A percentile compares a stretch with the other conserved stretches of the same genome.
Conservation (phyloP, 2,797 vertebrate species). For the Otus scops region DNA sequence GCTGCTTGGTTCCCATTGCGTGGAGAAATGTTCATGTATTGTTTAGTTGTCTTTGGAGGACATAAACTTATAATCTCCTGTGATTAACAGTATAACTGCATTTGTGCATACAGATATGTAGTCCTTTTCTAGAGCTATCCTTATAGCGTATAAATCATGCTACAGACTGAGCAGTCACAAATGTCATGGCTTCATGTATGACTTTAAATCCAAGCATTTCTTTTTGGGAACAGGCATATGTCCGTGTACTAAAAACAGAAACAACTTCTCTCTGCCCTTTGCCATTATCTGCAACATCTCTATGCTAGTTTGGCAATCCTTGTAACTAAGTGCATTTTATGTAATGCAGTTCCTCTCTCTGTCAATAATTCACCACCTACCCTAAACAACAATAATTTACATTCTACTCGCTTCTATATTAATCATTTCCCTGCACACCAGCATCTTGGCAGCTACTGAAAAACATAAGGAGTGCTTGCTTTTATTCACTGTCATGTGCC, state of each 20-base stretch:
- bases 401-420: constrained; percentile 66
- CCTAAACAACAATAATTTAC: constrained; percentile 61
- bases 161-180: constrained; percentile 47
- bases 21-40: not conserved
- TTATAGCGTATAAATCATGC: not conserved
- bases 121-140: not conserved
- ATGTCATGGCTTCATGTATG: constrained; percentile 32
- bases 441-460: constrained; percentile 72
- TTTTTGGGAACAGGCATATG: constrained; percentile 59
- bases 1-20: not conserved
- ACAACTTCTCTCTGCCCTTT: constrained; percentile 34
- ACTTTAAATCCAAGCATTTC: constrained; percentile 54
- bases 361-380: constrained; percentile 64
- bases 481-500: constrained; percentile 68
- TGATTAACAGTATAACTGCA: not conserved
- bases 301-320: constrained; percentile 51
- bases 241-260: constrained; percentile 51
- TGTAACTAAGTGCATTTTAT: constrained; percentile 48
- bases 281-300: constrained; percentile 45
- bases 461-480: constrained; percentile 71
- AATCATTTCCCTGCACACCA: constrained; percentile 68
- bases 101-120: not conserved
- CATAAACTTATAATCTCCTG: not conserved
- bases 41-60: not conserved
- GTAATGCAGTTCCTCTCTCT: constrained; percentile 35